phyloP scores from a whole-genome alignment of 1,140 invertebrate species.

The Arion vulgaris region DNA sequence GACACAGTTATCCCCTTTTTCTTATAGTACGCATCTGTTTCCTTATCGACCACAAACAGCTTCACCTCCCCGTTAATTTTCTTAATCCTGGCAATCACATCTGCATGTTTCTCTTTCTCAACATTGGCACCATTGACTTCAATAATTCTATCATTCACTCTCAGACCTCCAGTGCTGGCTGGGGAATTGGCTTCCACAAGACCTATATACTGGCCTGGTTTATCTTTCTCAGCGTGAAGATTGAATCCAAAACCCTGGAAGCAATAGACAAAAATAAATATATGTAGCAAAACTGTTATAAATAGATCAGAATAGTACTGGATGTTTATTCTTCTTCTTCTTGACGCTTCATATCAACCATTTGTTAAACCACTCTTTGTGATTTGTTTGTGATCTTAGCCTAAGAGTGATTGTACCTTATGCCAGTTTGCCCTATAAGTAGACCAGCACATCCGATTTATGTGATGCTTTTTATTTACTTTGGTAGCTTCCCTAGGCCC shows the following conservation, averaged over 20 bases:
- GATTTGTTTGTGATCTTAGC: too few species aligned
- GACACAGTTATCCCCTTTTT: slow-evolving; percentile 79
- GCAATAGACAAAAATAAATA: neutral
- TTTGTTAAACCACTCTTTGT: too few species aligned
- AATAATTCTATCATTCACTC: slow-evolving; percentile 91
- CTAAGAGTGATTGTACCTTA: too few species aligned
- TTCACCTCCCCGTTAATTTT: slow-evolving; percentile 87
- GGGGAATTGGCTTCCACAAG: slow-evolving; percentile 95
- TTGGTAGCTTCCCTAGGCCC: too few species aligned
- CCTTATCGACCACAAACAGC: slow-evolving; percentile 88
- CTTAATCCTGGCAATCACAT: slow-evolving; percentile 80
- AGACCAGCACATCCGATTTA: too few species aligned
- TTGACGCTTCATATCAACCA: too few species aligned
- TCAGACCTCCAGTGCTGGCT: slow-evolving; percentile 89
- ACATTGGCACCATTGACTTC: slow-evolving; percentile 80
- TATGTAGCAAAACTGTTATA: neutral
- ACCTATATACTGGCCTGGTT: slow-evolving; percentile 95
- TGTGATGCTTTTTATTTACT: too few species aligned
- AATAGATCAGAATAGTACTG: too few species aligned
- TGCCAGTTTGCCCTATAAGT: too few species aligned
- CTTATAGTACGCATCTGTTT: slow-evolving; percentile 84
- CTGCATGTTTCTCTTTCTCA: slow-evolving; percentile 91
- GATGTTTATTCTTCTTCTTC: too few species aligned
- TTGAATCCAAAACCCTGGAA: slow-evolving; percentile 99
- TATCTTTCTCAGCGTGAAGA: slow-evolving; percentile 94